phyloP scores from a whole-genome alignment of 2,113 vertebrate genomes.

The Psammodynastes pulverulentus region DNA sequence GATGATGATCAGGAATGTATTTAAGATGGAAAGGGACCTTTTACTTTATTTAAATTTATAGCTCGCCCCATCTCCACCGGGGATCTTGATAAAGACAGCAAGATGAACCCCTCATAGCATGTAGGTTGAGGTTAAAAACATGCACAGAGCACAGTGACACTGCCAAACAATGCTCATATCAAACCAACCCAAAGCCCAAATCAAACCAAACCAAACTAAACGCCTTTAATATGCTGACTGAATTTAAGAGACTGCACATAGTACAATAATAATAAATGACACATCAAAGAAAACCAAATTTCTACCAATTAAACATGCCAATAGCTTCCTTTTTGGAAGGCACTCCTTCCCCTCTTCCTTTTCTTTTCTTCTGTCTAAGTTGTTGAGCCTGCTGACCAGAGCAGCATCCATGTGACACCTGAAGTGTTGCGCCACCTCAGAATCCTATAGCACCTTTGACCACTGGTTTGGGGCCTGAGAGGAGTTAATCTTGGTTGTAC shows the following conservation, averaged over 20 bases:
- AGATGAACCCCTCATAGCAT: neutral
- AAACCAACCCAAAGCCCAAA: neutral
- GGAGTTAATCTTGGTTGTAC: neutral
- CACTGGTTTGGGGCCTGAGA: neutral
- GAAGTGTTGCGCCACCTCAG: neutral
- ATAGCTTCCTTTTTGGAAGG: neutral
- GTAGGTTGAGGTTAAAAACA: neutral
- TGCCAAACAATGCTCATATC: neutral
- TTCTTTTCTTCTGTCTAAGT: neutral
- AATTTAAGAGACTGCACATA: neutral
- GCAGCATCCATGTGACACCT: neutral
- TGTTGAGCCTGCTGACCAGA: neutral
- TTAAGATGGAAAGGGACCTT: no score
- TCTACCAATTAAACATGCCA: neutral
- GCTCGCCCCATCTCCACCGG: no score
- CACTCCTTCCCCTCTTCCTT: neutral
- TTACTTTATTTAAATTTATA: no score
- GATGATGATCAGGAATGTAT: no score
- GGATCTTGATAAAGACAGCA: neutral
- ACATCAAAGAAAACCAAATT: neutral
- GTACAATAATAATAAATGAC: neutral
- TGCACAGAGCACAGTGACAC: neutral
- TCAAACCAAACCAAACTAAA: neutral
- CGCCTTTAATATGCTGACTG: neutral
- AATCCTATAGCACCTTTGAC: neutral